Evolutionary conservation across 2,888 invertebrate genomes (phyloP).

Genomic region (Smittia aterrima): DNA sequence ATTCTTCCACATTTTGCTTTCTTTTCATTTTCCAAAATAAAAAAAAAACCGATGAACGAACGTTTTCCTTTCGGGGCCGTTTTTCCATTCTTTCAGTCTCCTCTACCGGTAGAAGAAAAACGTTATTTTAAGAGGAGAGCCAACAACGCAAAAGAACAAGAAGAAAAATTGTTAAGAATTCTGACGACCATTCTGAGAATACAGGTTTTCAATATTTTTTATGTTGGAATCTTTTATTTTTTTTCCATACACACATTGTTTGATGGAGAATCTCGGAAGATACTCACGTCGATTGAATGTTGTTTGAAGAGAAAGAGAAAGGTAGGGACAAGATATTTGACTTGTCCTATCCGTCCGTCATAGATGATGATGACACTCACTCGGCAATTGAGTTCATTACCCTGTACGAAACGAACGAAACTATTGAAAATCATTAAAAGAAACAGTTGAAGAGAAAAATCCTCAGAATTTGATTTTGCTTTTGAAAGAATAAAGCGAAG

Average conservation of each 20-base stretch:
- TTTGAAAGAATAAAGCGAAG: constrained; percentile 13
- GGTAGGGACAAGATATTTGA: neutral
- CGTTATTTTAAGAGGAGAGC: constrained; percentile 33
- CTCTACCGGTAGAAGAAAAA: neutral
- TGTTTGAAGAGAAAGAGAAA: neutral
- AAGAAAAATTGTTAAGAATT: constrained; percentile 27
- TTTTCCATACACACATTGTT: constrained; percentile 15
- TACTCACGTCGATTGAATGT: neutral
- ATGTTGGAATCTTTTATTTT: constrained; percentile 39
- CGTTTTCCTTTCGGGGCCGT: constrained; percentile 26
- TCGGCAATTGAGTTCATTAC: constrained; percentile 12
- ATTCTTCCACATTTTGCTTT: constrained; percentile 25
- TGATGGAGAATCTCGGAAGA: neutral
- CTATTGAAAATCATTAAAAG: constrained; percentile 12
- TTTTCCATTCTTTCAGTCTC: constrained; percentile 30
- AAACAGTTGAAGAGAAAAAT: constrained; percentile 26
- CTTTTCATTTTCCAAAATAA: constrained; percentile 19
- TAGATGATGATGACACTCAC: neutral
- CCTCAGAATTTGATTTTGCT: constrained; percentile 32
- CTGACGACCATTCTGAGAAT: constrained; percentile 41
- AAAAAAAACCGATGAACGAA: constrained; percentile 8
- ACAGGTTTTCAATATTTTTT: constrained; percentile 39
- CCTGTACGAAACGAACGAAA: neutral
- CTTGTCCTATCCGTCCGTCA: neutral
- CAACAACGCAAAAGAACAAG: constrained; percentile 13